Conservation (phyloP, 2,797 vertebrate genomes). For the Danio kyathit region DNA sequence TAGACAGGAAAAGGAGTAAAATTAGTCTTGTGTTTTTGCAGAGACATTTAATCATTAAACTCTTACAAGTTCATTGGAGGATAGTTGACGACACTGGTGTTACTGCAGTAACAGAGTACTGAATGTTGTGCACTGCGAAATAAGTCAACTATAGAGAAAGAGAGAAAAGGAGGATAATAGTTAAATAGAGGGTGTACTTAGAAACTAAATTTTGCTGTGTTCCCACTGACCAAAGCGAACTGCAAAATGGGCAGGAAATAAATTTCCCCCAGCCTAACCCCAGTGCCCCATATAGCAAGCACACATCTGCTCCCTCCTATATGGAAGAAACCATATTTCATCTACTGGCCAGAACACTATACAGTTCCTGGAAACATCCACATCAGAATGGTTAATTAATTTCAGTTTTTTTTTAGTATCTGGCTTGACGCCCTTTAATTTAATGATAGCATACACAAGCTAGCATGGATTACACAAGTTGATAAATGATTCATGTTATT, state of each 20-base stretch:
- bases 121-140: constrained; percentile 56
- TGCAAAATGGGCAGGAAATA: constrained; percentile 75
- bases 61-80: constrained; percentile 57
- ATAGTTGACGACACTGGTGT: constrained; percentile 59
- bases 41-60: constrained; percentile 57
- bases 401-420: background rate
- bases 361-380: constrained; percentile 48
- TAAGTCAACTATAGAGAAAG: constrained; percentile 46
- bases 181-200: constrained; percentile 58
- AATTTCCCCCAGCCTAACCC: constrained; percentile 62
- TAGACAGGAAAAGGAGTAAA: constrained; percentile 39
- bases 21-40: constrained; percentile 50
- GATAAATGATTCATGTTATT: background rate
- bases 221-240: constrained; percentile 71
- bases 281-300: constrained; percentile 59
- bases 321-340: constrained; percentile 72
- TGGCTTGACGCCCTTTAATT: background rate
- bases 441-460: background rate
- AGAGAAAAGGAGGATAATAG: constrained; percentile 25
- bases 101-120: constrained; percentile 56
- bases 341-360: constrained; percentile 34
- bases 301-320: constrained; percentile 75
- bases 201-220: constrained; percentile 67
- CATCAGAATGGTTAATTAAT: constrained; percentile 30
- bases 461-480: background rate